These are phyloP conservation scores for Parauchenoglanis punctatus DNA, from an alignment of 2,797 vertebrate species.

Conservation along the genomic window DNA sequence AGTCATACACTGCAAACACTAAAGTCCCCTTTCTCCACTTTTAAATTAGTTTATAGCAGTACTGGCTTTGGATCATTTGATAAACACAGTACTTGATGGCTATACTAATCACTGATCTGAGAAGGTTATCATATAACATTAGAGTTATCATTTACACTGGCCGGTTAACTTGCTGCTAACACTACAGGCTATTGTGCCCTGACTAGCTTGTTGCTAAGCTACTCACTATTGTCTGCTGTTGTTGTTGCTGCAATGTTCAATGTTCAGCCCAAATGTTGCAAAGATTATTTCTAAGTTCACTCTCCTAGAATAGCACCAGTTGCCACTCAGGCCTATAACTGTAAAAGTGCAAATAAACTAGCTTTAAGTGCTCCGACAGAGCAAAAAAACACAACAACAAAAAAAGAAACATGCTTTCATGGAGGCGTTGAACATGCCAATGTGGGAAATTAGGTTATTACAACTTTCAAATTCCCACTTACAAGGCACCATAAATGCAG, in stretches of 20 bases:
- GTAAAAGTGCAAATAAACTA: neutral
- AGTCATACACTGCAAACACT: neutral
- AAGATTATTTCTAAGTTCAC: neutral
- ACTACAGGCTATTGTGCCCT: neutral
- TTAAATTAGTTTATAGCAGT: neutral
- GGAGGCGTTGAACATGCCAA: neutral
- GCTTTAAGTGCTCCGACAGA: neutral
- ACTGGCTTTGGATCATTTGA: neutral
- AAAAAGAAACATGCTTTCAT: neutral
- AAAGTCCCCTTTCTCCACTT: neutral
- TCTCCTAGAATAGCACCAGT: neutral
- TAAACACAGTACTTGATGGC: neutral
- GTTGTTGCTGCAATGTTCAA: neutral
- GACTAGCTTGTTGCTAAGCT: neutral
- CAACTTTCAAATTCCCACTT: neutral
- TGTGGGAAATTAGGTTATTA: neutral
- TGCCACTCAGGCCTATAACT: neutral
- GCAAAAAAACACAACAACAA: no score
- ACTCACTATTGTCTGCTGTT: neutral
- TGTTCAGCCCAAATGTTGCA: neutral
- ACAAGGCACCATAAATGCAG: neutral
- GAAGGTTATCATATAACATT: neutral
- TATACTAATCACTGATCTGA: neutral
- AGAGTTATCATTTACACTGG: neutral
- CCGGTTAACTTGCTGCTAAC: neutral